These are phyloP conservation scores for Chironomus tepperi DNA, from an alignment of 1,140 invertebrate genomes.

Conservation along the genomic window DNA sequence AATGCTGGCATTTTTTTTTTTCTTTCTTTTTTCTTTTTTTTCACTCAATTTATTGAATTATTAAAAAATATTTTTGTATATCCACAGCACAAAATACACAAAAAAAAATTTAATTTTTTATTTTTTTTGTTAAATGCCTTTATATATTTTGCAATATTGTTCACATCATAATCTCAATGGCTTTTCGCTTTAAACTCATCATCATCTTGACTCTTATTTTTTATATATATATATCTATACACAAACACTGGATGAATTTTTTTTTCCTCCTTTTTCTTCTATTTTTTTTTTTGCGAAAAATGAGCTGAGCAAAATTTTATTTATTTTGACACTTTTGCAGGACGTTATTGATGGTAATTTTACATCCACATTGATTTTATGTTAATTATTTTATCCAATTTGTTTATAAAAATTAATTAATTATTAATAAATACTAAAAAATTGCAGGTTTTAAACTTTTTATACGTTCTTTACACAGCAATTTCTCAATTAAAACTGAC, in stretches of 20 bases:
- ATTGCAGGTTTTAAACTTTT: too few relatives aligned
- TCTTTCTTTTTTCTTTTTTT: too few relatives aligned
- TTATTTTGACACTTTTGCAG: too few relatives aligned
- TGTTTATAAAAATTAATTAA: too few relatives aligned
- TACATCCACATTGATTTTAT: too few relatives aligned
- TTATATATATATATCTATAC: neutral
- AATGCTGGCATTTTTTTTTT: conserved; percentile 69
- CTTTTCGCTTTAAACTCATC: neutral
- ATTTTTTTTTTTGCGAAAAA: neutral
- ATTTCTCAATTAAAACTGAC: too few relatives aligned
- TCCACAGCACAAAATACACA: neutral
- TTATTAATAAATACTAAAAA: too few relatives aligned
- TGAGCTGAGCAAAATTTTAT: too few relatives aligned
- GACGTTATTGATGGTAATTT: too few relatives aligned
- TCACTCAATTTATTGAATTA: neutral
- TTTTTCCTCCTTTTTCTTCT: neutral
- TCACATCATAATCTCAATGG: neutral
- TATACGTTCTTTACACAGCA: too few relatives aligned
- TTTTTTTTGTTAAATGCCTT: neutral
- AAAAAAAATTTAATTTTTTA: neutral
- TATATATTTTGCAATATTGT: neutral
- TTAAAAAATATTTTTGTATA: neutral
- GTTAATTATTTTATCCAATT: too few relatives aligned
- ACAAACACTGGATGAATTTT: conserved; percentile 13
- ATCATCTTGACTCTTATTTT: neutral